Conservation (phyloP, 2,888 invertebrate genomes). For the Cyaniris semiargus region DNA sequence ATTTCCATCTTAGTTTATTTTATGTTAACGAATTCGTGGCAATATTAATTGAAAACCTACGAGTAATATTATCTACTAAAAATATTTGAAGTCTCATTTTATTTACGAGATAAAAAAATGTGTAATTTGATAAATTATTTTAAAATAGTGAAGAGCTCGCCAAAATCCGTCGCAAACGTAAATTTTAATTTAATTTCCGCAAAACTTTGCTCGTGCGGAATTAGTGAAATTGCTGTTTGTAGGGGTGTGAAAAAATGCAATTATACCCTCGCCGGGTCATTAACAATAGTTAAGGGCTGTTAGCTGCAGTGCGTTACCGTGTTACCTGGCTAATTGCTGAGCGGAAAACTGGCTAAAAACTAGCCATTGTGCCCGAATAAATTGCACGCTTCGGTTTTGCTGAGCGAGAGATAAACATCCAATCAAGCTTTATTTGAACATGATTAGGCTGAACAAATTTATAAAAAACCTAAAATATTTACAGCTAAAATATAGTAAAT, state of each 20-base stretch:
- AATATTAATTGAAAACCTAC: too few relatives aligned
- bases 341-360: constrained; percentile 33
- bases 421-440: neutral
- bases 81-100: neutral
- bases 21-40: too few relatives aligned
- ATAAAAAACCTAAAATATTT: neutral
- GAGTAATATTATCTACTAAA: neutral
- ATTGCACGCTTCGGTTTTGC: constrained; percentile 30
- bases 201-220: constrained; percentile 56
- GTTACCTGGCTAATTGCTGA: constrained; percentile 31
- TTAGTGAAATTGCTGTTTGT: constrained; percentile 71
- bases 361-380: constrained; percentile 20
- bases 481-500: neutral
- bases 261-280: constrained; percentile 73
- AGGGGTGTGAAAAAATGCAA: constrained; percentile 68
- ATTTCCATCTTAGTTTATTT: too few relatives aligned
- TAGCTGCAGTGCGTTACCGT: constrained; percentile 43
- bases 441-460: neutral
- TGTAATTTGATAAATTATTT: constrained; percentile 13
- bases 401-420: neutral
- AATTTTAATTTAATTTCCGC: constrained; percentile 32
- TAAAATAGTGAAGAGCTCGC: constrained; percentile 5
- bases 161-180: constrained; percentile 18
- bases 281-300: constrained; percentile 69
- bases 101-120: neutral